Evolutionary conservation across 2,113 vertebrate species (phyloP).

Genomic region (Eclectus roratus): DNA sequence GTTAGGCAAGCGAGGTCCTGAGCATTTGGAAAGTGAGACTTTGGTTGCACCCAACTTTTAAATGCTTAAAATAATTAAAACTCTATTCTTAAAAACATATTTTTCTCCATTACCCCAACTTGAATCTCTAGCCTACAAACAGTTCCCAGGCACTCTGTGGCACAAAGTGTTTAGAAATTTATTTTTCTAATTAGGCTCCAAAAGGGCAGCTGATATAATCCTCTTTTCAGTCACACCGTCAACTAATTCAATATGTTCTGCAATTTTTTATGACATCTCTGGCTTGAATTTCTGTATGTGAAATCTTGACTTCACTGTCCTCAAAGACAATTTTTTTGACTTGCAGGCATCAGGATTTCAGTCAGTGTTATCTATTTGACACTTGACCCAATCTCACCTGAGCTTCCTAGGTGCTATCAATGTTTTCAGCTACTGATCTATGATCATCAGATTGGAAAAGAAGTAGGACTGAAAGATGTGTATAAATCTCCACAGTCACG

Average conservation of each 20-base stretch:
- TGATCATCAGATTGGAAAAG: background rate
- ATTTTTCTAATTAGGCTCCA: background rate
- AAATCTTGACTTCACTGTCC: background rate
- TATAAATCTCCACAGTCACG: background rate
- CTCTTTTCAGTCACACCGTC: background rate
- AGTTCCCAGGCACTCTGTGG: background rate
- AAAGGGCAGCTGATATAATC: background rate
- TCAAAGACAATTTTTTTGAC: background rate
- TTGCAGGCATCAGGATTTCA: background rate
- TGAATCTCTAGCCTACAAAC: background rate
- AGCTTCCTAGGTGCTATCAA: background rate
- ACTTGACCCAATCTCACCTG: background rate
- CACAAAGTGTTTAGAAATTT: background rate
- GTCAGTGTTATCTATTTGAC: background rate
- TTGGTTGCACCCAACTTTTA: background rate
- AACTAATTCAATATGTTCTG: background rate
- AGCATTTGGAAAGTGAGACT: background rate
- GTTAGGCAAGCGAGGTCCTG: background rate
- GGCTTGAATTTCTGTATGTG: background rate
- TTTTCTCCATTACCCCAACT: background rate
- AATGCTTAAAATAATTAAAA: background rate
- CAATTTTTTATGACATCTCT: background rate
- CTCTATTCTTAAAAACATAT: rapidly evolving
- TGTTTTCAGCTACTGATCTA: background rate
- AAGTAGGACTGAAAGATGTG: background rate